These are phyloP conservation scores for Cynopterus brachyotis DNA, from an alignment of 2,113 vertebrate genomes.

Conservation along the genomic window DNA sequence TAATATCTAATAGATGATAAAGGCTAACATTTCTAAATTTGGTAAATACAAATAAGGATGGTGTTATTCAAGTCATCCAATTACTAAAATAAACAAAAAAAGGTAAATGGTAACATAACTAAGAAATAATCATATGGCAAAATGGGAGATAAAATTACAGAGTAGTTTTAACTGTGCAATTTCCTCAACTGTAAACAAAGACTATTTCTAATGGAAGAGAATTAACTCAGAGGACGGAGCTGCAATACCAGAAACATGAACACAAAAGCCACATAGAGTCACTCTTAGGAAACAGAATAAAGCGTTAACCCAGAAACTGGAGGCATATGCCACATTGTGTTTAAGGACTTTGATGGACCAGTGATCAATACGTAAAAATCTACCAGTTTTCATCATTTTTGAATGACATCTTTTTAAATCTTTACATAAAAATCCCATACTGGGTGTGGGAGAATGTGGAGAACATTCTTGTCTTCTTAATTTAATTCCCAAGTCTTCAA, in stretches of 20 bases:
- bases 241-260: not conserved
- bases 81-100: not conserved
- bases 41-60: not conserved
- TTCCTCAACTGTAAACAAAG: not conserved
- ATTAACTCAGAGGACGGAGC: not conserved
- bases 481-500: not conserved
- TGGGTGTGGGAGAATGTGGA: not conserved
- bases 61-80: not conserved
- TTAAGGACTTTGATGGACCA: not conserved
- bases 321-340: not conserved
- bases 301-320: not conserved
- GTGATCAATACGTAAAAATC: not conserved
- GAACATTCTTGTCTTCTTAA: not conserved
- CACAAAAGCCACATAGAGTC: not conserved
- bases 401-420: not conserved
- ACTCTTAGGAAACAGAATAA: not conserved
- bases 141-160: not conserved
- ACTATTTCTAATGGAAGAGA: not conserved
- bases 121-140: not conserved
- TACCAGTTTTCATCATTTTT: not conserved
- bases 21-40: not conserved
- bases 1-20: not conserved
- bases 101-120: not conserved
- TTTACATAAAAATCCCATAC: not conserved
- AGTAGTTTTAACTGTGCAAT: not conserved